Evolutionary conservation across 2,113 vertebrate genomes (phyloP).

Genomic region (Arothron firmamentum): DNA sequence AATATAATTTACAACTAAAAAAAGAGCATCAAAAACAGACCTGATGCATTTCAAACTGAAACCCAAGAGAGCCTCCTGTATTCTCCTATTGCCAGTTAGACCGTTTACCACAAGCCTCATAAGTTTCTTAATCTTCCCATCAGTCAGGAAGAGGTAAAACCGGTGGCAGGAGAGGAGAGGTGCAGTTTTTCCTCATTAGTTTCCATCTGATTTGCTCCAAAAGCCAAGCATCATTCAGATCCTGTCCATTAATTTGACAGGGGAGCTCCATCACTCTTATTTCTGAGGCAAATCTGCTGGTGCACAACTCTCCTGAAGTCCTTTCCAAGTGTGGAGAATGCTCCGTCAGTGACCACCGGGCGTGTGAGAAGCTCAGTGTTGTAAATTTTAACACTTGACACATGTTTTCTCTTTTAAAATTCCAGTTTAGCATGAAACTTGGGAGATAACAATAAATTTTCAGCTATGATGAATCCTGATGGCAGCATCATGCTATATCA

Average conservation of each 20-base stretch:
- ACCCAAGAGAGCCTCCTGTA: constrained; percentile 3
- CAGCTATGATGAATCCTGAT: not conserved
- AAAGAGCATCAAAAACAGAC: constrained; percentile 1
- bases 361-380: not conserved
- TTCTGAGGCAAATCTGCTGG: constrained; percentile 36
- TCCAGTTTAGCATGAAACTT: constrained; percentile 1
- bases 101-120: constrained; percentile 72
- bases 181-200: constrained; percentile 74
- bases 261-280: constrained; percentile 59
- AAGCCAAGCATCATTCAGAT: constrained; percentile 59
- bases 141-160: constrained; percentile 60
- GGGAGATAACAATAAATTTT: no score
- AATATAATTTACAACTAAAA: not conserved
- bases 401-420: constrained; percentile 2
- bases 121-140: constrained; percentile 75
- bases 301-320: constrained; percentile 15
- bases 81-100: constrained; percentile 13
- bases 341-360: not conserved
- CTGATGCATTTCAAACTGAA: not conserved
- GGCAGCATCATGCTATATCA: constrained; percentile 1
- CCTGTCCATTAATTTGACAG: constrained; percentile 70
- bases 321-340: constrained; percentile 18
- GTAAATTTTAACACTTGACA: not conserved
- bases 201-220: constrained; percentile 68
- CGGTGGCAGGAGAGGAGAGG: constrained; percentile 45